A percentile compares a stretch with the other conserved stretches of the same genome.
Evolutionary conservation across 2,888 invertebrate genomes (phyloP).

Genomic region (Aricia artaxerxes): DNA sequence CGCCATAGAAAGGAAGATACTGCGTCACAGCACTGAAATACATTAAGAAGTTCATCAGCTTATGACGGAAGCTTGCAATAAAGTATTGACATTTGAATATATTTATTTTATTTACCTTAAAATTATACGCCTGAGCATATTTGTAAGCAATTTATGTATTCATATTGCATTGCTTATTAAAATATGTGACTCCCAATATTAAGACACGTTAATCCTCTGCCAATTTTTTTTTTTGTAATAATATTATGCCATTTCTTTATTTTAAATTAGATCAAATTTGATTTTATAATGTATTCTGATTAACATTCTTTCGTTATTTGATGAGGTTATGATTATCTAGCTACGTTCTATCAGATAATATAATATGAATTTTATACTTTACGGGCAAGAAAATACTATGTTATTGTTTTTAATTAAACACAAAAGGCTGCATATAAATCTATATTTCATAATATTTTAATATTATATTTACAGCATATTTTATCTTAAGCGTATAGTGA

Average conservation of each 20-base stretch:
- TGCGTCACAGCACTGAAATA: slow-evolving; percentile 56
- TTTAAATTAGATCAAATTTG: too few species aligned
- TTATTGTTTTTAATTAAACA: not conserved
- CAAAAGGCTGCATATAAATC: not conserved
- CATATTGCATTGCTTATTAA: not conserved
- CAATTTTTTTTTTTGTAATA: too few species aligned
- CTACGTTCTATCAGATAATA: too few species aligned
- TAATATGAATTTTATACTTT: too few species aligned
- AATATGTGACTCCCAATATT: not conserved
- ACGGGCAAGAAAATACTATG: too few species aligned
- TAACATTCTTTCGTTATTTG: too few species aligned
- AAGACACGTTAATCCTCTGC: too few species aligned
- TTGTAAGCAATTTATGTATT: not conserved
- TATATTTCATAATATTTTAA: not conserved
- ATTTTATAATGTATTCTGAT: too few species aligned
- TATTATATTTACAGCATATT: not conserved
- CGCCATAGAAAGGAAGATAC: slow-evolving; percentile 85
- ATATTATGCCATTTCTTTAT: too few species aligned
- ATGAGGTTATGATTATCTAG: too few species aligned
- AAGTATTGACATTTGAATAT: too few species aligned
- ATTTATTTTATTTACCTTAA: not conserved
- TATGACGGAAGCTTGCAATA: not conserved
- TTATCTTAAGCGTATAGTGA: not conserved
- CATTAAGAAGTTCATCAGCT: not conserved
- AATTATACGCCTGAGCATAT: not conserved